Base-by-base conservation (phyloP, 2,888 invertebrate genomes). In the Cremastinae sp. region DNA sequence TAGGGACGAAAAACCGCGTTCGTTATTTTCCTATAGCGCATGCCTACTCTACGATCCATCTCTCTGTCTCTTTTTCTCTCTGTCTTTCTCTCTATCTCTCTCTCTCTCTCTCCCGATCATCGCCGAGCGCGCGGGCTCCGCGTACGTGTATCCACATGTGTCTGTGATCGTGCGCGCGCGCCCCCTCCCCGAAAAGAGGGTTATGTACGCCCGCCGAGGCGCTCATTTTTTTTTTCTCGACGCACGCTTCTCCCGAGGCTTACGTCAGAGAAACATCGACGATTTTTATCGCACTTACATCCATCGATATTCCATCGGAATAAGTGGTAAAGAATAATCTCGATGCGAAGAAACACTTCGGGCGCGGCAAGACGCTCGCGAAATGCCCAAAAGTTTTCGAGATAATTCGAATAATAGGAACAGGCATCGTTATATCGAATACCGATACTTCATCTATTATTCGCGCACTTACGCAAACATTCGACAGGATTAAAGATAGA, bases 1-100 rank as follows among this genome's bases (percentile, higher is more conserved):
- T 79, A 81, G 81, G 79, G 75, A 73, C 66, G 61, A 76, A 56
- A 64, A 66, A 34, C 51, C 69, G 51, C 59, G 47, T 53, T 61
- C 45, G 47, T 58, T 59, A 49, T 49, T 22, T 49, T 16, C 4
- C 51, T 22, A 70, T 56, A 51, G 74, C 77, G 72, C 59, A 75
- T 70, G 72, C 65, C 58, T 66, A 12, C 28, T 59, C 4, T 49
- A 45, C 45, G 18, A 62, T 49, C 12, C 18, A 22, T 43, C 49
- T 62, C 20, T 8, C 16, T 34, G 8, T 8, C 43, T 62, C 71
- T 14, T n/a, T n/a, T n/a, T n/a, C n/a, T n/a, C n/a, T n/a, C n/a
- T n/a, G n/a, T n/a, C n/a, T n/a, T n/a, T n/a, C 28, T 28, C 28
- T 28, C n/a, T 28, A 2, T 28, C 28, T 28, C 28, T 28, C 28